Percentiles rank a stretch among this genome's conserved stretches.
phyloP scores from a whole-genome alignment of 2,113 vertebrate genomes.

The Formicarius rufipectus region DNA sequence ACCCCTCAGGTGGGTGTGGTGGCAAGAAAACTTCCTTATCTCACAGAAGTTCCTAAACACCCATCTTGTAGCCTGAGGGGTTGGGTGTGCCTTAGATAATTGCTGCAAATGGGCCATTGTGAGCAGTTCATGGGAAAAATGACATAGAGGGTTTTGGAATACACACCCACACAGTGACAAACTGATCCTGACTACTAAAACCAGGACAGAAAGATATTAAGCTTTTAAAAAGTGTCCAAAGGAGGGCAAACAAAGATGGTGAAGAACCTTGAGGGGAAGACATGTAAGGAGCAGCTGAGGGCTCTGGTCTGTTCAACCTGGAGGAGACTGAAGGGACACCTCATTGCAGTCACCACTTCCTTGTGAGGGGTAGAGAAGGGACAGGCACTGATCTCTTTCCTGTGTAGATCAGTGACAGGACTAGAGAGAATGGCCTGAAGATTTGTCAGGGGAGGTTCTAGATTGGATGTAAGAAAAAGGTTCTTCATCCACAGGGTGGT shows the following conservation, averaged over 20 bases:
- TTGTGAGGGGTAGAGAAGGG: background rate
- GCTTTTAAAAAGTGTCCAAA: background rate
- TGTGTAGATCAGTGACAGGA: background rate
- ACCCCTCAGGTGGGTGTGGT: too few species aligned
- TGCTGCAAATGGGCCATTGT: too few species aligned
- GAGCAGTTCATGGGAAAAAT: too few species aligned
- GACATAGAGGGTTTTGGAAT: too few species aligned
- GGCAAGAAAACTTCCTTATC: too few species aligned
- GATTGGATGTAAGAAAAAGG: background rate
- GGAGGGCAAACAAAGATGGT: background rate
- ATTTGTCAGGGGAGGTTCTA: background rate
- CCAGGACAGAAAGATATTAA: background rate
- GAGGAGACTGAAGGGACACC: background rate
- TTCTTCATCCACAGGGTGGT: background rate
- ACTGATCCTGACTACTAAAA: too few species aligned
- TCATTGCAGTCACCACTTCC: background rate
- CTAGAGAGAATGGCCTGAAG: background rate
- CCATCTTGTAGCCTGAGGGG: too few species aligned
- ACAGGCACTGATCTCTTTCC: background rate
- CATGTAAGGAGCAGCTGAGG: background rate
- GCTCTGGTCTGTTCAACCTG: background rate
- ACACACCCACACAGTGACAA: too few species aligned
- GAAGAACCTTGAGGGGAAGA: background rate
- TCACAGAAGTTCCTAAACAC: too few species aligned
- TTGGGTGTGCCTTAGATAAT: too few species aligned